A percentile compares a stretch with the other conserved stretches of the same genome.
Evolutionary conservation across 2,113 vertebrate species (phyloP).

Genomic region (Stictonetta naevosa): DNA sequence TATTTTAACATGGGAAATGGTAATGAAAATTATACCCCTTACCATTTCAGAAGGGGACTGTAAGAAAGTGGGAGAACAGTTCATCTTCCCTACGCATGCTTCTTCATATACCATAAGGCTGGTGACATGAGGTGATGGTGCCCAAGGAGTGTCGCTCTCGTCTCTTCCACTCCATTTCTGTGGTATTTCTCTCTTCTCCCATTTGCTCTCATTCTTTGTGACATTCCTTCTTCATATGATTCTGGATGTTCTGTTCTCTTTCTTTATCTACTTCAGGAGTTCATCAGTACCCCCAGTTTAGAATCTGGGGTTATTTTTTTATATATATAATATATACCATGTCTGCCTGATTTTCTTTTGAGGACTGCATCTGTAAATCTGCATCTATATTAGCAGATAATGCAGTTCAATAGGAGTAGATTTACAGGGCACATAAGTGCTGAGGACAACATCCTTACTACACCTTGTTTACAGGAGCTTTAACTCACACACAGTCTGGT

Average conservation of each 20-base stretch:
- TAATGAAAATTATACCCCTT: neutral
- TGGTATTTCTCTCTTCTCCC: neutral
- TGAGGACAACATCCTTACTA: neutral
- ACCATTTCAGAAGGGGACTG: neutral
- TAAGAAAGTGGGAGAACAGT: neutral
- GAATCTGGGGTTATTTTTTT: neutral
- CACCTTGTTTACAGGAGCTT: neutral
- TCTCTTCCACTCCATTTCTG: neutral
- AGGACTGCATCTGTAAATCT: neutral
- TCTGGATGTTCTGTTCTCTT: neutral
- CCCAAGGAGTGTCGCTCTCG: neutral
- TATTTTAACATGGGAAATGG: neutral
- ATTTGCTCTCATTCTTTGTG: neutral
- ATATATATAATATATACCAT: fast-evolving
- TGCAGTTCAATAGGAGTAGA: neutral
- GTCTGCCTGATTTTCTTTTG: neutral
- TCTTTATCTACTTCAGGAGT: neutral
- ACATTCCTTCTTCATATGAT: neutral
- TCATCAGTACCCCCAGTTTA: neutral
- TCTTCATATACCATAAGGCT: neutral
- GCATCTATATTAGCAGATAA: neutral
- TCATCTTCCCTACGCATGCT: neutral
- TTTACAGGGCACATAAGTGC: neutral
- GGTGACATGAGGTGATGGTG: neutral
- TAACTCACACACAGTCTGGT: neutral